phyloP scores from a whole-genome alignment of 2,797 vertebrate species.

The Leucoraja ocellata region DNA sequence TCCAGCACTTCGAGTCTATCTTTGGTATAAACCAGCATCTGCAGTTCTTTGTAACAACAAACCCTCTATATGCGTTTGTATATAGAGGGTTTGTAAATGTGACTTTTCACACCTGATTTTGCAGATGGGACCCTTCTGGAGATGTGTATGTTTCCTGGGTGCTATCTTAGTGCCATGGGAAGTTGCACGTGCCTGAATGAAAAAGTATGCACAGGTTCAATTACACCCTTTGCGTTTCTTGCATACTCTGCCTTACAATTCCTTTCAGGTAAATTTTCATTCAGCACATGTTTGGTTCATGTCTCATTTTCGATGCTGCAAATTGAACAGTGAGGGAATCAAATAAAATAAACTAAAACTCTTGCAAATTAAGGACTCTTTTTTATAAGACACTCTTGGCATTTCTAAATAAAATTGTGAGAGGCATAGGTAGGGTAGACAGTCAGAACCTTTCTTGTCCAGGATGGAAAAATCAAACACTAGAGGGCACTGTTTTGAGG shows the following conservation, averaged over 20 bases:
- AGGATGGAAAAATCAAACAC: too few species aligned
- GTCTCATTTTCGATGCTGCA: not conserved
- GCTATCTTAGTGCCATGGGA: not conserved
- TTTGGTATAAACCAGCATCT: too few species aligned
- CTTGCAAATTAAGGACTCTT: not conserved
- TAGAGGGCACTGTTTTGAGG: too few species aligned
- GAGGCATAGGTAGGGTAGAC: too few species aligned
- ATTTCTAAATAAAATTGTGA: too few species aligned
- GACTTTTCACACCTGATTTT: not conserved
- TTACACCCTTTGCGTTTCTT: not conserved
- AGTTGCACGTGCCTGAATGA: not conserved
- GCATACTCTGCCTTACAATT: not conserved
- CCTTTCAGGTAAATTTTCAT: not conserved
- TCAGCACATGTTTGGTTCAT: not conserved
- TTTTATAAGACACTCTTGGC: too few species aligned
- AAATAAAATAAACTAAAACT: not conserved
- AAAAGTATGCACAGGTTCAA: not conserved
- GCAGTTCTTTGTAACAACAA: too few species aligned
- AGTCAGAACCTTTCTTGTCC: too few species aligned
- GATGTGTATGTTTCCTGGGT: not conserved
- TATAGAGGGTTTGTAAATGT: too few species aligned
- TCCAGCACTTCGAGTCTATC: too few species aligned
- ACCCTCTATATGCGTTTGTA: too few species aligned
- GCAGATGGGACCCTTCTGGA: not conserved
- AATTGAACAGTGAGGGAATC: not conserved